Evolutionary conservation across 2,888 invertebrate species (phyloP), one percentile per base, ranked within the genome.

Genomic region (Ennomos fuscantarius): DNA sequence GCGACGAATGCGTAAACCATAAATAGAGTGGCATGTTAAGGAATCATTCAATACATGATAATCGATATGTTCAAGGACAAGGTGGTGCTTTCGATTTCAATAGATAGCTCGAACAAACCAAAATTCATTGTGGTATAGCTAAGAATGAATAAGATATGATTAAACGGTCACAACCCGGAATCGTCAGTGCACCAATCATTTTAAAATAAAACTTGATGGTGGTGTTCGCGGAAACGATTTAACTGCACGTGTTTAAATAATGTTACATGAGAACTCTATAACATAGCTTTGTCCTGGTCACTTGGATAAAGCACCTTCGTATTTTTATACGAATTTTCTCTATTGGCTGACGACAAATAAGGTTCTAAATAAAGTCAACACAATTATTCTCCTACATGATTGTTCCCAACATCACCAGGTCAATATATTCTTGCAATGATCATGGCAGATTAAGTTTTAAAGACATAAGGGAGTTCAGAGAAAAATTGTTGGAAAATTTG

Each of bases 161-260:
- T 64, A 61, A 60, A 65, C 62, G 69, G 67, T 65, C 57, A 59
- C 64, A 73, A 81, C 72, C 78, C 81, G 81, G 82, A 84, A 82
- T 75, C 66, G 56, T 54, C 55, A 53, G 58, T 64, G 57, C 66
- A 72, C 57, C 63, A 73, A 81, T 80, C 66, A 73, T 79, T 81
- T 79, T 79, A 72, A 78, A 71, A 72, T 63, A 66, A 69, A 60
- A 69, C 64, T 58, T 71, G 70, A 70, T 73, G 66, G 70, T 58
- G n/a, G 50, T 66, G 62, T 86, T 82, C 82, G 69, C 73, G 76
- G 87, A 87, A 87, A 71, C 71, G 13, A 42, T 55, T 69, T 79
- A 80, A 83, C 78, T 73, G 67, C 66, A 71, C 68, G 71, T 72
- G 74, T 67, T 70, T 65, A 55, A 79, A 80, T 78, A 83, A 83